phyloP scores from a whole-genome alignment of 1,140 invertebrate genomes.

The Campodea augens region DNA sequence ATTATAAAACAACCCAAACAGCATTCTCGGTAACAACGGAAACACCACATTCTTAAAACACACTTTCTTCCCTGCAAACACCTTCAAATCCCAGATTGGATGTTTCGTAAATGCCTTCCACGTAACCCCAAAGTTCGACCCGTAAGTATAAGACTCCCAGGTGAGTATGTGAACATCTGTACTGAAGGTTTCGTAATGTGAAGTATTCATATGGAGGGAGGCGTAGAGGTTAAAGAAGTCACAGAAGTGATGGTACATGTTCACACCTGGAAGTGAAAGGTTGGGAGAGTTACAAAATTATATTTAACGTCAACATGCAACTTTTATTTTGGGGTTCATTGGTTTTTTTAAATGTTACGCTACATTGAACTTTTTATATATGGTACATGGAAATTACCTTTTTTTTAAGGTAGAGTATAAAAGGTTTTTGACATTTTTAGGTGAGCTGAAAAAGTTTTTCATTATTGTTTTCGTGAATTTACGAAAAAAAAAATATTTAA shows the following conservation, averaged over 20 bases:
- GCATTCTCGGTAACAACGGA: slow-evolving; percentile 87
- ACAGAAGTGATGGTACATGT: slow-evolving; percentile 99
- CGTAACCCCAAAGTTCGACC: slow-evolving; percentile 61
- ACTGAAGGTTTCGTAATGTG: slow-evolving; percentile 53
- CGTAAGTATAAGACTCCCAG: slow-evolving; percentile 86
- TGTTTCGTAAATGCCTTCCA: slow-evolving; percentile 79
- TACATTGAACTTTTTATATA: too few species aligned
- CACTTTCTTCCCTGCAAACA: slow-evolving; percentile 58
- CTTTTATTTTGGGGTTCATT: too few species aligned
- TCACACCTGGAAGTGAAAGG: too few species aligned
- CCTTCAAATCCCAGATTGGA: slow-evolving; percentile 64
- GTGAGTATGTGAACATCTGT: slow-evolving; percentile 76
- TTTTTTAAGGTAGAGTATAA: too few species aligned
- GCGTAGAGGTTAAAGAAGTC: slow-evolving; percentile 96
- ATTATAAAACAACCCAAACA: slow-evolving; percentile 93
- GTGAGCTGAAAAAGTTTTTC: too few species aligned
- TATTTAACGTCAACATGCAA: too few species aligned
- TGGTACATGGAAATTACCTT: too few species aligned
- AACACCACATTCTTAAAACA: slow-evolving; percentile 87
- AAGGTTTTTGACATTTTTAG: too few species aligned
- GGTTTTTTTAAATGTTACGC: too few species aligned
- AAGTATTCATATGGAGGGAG: slow-evolving; percentile 74
- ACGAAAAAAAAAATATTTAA: too few species aligned
- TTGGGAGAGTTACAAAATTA: too few species aligned
- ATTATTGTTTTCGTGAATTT: too few species aligned